phyloP scores from a whole-genome alignment of 1,140 invertebrate species.

The Microplitis mediator region DNA sequence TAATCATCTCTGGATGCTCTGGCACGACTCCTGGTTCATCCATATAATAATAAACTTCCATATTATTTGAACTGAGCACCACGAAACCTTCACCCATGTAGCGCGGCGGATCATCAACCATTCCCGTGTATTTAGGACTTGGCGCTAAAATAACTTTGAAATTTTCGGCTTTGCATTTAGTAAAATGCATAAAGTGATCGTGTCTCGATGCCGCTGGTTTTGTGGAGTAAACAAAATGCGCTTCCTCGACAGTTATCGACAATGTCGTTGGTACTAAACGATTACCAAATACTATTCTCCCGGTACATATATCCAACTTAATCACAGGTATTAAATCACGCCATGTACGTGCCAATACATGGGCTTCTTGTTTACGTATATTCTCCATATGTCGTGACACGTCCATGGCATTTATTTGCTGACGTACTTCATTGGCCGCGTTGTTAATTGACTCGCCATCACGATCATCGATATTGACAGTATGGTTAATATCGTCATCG shows the following conservation, averaged over 20 bases:
- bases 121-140: slow-evolving; percentile 90
- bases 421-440: slow-evolving; percentile 64
- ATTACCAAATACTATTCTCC: slow-evolving; percentile 96
- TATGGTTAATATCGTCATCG: slow-evolving; percentile 52
- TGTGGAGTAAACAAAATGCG: slow-evolving; percentile 93
- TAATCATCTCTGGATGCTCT: slow-evolving; percentile 86
- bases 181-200: slow-evolving; percentile 96
- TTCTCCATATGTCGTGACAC: slow-evolving; percentile 56
- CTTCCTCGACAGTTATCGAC: slow-evolving; percentile 91
- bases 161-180: slow-evolving; percentile 94
- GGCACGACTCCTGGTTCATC: slow-evolving; percentile 91
- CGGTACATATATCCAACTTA: slow-evolving; percentile 90
- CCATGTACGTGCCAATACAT: slow-evolving; percentile 85
- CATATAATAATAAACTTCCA: slow-evolving; percentile 96
- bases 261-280: slow-evolving; percentile 90
- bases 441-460: slow-evolving; percentile 61
- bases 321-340: slow-evolving; percentile 96
- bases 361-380: slow-evolving; percentile 57
- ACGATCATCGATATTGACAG: slow-evolving; percentile 45
- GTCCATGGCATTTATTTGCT: slow-evolving; percentile 70
- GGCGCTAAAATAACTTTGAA: slow-evolving; percentile 92
- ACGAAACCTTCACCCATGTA: slow-evolving; percentile 99
- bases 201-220: slow-evolving; percentile 90
- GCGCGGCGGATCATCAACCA: slow-evolving; percentile 92
- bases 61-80: slow-evolving; percentile 91